Percentiles rank a stretch among this genome's conserved stretches.
phyloP scores from a whole-genome alignment of 1,140 invertebrate species.

The Caerostris darwini region DNA sequence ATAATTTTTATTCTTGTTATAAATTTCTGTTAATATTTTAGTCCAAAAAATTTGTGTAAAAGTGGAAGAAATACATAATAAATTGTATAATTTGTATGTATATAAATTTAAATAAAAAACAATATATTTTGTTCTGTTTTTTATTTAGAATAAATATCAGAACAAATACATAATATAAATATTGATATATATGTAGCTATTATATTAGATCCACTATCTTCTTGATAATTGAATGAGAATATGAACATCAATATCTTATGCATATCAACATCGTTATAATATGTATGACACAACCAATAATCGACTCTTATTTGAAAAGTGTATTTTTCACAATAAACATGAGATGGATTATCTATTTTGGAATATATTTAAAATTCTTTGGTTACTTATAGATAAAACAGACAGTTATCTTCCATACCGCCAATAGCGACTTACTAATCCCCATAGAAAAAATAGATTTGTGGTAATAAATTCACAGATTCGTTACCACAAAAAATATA shows the following conservation, averaged over 20 bases:
- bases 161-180: slow-evolving; percentile 13
- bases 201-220: background rate
- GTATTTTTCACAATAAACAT: no score
- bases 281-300: background rate
- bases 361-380: no score
- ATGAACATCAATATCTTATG: slow-evolving; percentile 2
- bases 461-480: no score
- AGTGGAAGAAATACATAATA: background rate
- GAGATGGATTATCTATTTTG: no score
- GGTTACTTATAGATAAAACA: no score
- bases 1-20: background rate
- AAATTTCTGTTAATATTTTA: background rate
- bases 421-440: no score
- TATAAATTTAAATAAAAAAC: background rate
- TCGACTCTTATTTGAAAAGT: background rate
- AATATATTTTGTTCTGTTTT: background rate
- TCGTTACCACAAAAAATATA: no score
- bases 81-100: background rate
- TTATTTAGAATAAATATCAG: slow-evolving; percentile 50
- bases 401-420: no score
- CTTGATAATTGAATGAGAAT: background rate
- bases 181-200: background rate
- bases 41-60: background rate
- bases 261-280: background rate
- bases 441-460: no score